A percentile compares a stretch with the other conserved stretches of the same genome.
Conservation (phyloP, 2,888 invertebrate species). For the Drosophila lutescens region DNA sequence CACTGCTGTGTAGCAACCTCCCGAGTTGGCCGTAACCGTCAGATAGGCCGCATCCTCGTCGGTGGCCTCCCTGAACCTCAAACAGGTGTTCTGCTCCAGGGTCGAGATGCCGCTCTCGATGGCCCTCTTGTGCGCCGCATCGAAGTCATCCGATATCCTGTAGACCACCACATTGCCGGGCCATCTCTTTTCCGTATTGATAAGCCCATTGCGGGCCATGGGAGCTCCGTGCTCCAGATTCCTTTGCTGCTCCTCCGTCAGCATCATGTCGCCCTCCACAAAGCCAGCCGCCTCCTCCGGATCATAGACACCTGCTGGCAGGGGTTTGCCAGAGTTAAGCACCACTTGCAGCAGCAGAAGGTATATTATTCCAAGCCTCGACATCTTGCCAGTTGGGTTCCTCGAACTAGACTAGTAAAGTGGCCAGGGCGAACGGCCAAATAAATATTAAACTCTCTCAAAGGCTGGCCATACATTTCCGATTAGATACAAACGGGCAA, state of each 20-base stretch:
- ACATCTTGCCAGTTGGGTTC: constrained; percentile 28
- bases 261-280: constrained; percentile 90
- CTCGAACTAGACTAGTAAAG: constrained; percentile 22
- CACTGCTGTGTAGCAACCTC: constrained; percentile 92
- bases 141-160: constrained; percentile 71
- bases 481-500: constrained; percentile 43
- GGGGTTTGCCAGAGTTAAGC: constrained; percentile 18
- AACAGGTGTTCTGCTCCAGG: constrained; percentile 89
- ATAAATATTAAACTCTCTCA: constrained; percentile 18
- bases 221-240: constrained; percentile 36
- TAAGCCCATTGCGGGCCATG: constrained; percentile 86
- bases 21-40: constrained; percentile 59
- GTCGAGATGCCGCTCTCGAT: constrained; percentile 89
- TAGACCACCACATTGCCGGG: constrained; percentile 88
- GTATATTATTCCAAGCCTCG: constrained; percentile 18
- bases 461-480: background rate
- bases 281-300: constrained; percentile 91
- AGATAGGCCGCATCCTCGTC: constrained; percentile 75
- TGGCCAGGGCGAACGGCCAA: background rate
- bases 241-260: constrained; percentile 84
- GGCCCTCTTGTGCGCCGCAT: constrained; percentile 85
- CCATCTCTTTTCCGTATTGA: constrained; percentile 87
- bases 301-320: constrained; percentile 83
- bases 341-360: constrained; percentile 43
- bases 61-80: constrained; percentile 88